Conservation (phyloP, 2,797 vertebrate genomes). For the Sphenodon punctatus region DNA sequence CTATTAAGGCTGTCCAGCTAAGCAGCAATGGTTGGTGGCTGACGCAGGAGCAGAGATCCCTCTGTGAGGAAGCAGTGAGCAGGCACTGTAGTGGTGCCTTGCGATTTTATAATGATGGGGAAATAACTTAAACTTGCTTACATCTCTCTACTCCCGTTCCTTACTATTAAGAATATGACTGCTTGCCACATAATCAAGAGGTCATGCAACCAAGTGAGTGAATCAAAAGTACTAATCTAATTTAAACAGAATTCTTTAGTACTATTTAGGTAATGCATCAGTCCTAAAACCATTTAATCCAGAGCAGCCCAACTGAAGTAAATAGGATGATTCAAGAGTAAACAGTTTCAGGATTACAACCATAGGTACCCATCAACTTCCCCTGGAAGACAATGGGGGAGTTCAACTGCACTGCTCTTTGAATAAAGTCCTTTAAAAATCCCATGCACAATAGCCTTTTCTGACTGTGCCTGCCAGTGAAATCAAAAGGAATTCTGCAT, state of each 20-base stretch:
- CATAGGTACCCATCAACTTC: too few relatives aligned
- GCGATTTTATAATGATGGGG: too few relatives aligned
- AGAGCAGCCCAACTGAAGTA: too few relatives aligned
- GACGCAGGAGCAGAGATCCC: background rate
- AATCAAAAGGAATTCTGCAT: background rate
- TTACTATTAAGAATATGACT: background rate
- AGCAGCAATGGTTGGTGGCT: background rate
- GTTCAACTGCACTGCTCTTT: conserved; percentile 18
- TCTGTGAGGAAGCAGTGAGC: background rate
- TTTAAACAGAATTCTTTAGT: too few relatives aligned
- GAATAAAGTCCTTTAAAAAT: conserved; percentile 18
- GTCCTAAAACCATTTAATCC: too few relatives aligned
- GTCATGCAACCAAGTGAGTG: background rate
- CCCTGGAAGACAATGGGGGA: too few relatives aligned
- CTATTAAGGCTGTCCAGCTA: background rate
- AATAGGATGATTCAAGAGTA: too few relatives aligned
- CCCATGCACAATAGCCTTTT: conserved; percentile 19
- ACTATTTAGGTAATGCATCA: too few relatives aligned
- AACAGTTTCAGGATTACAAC: too few relatives aligned
- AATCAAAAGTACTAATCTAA: background rate
- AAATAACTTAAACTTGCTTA: background rate
- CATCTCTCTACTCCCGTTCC: background rate
- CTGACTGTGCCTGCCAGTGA: background rate
- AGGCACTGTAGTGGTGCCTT: too few relatives aligned
- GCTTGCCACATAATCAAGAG: background rate